Conservation (phyloP, 2,113 vertebrate genomes). For the Etheostoma spectabile region DNA sequence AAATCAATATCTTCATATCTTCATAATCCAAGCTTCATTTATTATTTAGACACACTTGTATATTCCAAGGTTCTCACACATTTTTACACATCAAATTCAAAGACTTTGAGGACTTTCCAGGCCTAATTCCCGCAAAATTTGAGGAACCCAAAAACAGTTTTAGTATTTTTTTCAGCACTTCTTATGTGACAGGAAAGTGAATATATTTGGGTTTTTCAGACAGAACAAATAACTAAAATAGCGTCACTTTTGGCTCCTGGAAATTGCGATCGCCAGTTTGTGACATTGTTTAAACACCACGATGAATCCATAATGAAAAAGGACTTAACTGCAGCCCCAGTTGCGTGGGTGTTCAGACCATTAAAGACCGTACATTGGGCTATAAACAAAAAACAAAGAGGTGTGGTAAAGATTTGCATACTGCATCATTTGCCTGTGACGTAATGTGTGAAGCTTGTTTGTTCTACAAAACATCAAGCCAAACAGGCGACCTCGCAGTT, state of each 20-base stretch:
- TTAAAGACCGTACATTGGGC: background rate
- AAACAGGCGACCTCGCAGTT: rapidly evolving
- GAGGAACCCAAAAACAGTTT: too few relatives aligned
- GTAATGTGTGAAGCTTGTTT: background rate
- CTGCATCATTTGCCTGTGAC: conserved; percentile 13
- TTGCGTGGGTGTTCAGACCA: background rate
- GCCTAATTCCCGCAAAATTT: too few relatives aligned
- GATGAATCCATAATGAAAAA: too few relatives aligned
- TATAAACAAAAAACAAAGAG: conserved; percentile 5
- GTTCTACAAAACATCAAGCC: too few relatives aligned
- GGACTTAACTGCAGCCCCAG: background rate
- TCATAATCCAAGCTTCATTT: background rate
- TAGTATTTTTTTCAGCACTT: too few relatives aligned
- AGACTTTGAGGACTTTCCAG: too few relatives aligned
- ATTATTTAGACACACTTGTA: background rate
- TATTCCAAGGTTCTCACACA: too few relatives aligned
- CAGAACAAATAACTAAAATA: background rate
- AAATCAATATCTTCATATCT: too few relatives aligned
- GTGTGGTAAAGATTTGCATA: conserved; percentile 36
- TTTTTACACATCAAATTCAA: too few relatives aligned
- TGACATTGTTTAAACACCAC: background rate
- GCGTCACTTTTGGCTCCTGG: background rate
- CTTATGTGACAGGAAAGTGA: background rate
- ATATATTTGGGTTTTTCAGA: background rate
- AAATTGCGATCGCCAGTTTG: background rate